phyloP scores from a whole-genome alignment of 2,797 vertebrate genomes.

The Scarus forsteni region DNA sequence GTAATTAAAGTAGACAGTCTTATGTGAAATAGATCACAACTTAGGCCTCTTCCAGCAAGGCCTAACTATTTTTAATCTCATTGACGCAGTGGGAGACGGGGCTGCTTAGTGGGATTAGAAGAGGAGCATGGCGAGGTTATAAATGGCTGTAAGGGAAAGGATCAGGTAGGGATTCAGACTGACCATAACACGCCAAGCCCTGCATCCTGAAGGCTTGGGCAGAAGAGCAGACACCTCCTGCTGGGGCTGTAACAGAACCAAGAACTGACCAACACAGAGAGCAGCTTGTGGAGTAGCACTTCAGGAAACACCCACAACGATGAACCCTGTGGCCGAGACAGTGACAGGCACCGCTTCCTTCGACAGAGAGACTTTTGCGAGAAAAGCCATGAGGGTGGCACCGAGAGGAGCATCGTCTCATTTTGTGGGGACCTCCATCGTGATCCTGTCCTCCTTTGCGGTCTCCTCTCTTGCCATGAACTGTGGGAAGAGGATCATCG shows the following conservation, averaged over 20 bases:
- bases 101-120: constrained; percentile 57
- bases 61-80: constrained; percentile 60
- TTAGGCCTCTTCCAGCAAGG: constrained; percentile 26
- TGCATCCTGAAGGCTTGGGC: not conserved
- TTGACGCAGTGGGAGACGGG: constrained; percentile 65
- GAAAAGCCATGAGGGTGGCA: constrained; percentile 54
- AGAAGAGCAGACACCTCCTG: constrained; percentile 24
- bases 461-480: constrained; percentile 83
- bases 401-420: constrained; percentile 79
- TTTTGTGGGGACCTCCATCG: constrained; percentile 81
- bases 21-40: constrained; percentile 52
- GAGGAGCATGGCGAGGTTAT: constrained; percentile 55
- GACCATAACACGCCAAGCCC: constrained; percentile 17
- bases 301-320: constrained; percentile 25
- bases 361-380: constrained; percentile 50
- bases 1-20: constrained; percentile 54
- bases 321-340: constrained; percentile 67
- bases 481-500: constrained; percentile 78
- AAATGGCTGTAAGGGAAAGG: constrained; percentile 46
- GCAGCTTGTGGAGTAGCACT: constrained; percentile 1
- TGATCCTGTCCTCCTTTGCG: constrained; percentile 81
- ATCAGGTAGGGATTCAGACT: constrained; percentile 35
- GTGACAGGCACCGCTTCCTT: constrained; percentile 23
- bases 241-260: constrained; percentile 7
- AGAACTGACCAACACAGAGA: not conserved